These are phyloP conservation scores for Hecatera dysodea DNA, from an alignment of 2,888 invertebrate genomes.

Conservation along the genomic window DNA sequence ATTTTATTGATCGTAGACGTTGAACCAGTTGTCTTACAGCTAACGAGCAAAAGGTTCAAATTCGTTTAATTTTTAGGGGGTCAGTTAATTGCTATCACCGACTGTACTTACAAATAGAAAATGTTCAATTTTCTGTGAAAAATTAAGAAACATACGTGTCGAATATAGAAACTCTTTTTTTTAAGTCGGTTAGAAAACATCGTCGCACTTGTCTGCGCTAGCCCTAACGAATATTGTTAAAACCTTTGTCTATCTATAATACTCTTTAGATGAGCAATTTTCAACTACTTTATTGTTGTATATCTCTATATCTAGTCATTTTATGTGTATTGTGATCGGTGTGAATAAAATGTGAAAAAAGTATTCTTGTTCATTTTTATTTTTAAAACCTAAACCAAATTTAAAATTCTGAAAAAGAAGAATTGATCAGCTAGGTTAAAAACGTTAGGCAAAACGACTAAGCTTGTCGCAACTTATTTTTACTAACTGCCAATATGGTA, in stretches of 20 bases:
- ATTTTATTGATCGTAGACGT: too few species aligned
- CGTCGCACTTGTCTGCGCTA: neutral
- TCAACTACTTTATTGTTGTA: slow-evolving; percentile 68
- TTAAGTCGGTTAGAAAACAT: neutral
- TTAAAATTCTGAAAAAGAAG: neutral
- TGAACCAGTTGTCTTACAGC: too few species aligned
- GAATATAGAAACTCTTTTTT: too few species aligned
- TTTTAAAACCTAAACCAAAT: neutral
- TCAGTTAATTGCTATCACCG: too few species aligned
- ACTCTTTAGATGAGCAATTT: slow-evolving; percentile 73
- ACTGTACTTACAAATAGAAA: too few species aligned
- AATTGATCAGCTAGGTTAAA: too few species aligned
- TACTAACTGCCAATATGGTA: neutral
- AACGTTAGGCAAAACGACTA: too few species aligned
- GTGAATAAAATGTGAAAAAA: slow-evolving; percentile 70
- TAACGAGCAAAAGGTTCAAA: too few species aligned
- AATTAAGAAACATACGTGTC: too few species aligned
- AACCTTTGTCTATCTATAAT: slow-evolving; percentile 64
- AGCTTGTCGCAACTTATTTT: neutral
- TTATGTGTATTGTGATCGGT: slow-evolving; percentile 78
- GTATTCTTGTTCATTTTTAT: slow-evolving; percentile 33
- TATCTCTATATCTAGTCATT: slow-evolving; percentile 77
- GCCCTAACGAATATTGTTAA: slow-evolving; percentile 1
- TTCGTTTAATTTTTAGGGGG: too few species aligned
- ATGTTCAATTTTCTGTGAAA: too few species aligned